These are phyloP conservation scores for Zalophus californianus DNA, from an alignment of 2,797 vertebrate species.

Conservation along the genomic window DNA sequence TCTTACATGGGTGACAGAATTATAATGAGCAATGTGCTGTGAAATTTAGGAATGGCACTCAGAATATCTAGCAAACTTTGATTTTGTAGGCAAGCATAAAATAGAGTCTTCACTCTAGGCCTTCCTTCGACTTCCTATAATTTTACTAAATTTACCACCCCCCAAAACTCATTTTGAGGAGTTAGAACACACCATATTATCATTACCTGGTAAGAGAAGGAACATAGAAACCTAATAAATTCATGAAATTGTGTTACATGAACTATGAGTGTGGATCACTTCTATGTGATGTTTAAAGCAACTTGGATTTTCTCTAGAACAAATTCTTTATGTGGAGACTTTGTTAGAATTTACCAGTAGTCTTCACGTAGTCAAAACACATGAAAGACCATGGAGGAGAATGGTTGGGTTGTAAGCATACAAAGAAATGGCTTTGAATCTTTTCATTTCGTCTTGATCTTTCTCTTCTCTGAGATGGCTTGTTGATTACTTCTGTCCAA, in stretches of 20 bases:
- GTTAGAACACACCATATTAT: not conserved
- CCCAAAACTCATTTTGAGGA: not conserved
- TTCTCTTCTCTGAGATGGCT: not conserved
- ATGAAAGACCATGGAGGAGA: not conserved
- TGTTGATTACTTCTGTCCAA: not conserved
- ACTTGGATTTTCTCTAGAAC: not conserved
- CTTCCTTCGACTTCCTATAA: not conserved
- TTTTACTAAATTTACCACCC: not conserved
- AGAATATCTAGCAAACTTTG: not conserved
- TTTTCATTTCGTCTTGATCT: not conserved
- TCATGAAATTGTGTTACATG: not conserved
- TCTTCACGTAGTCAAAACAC: not conserved
- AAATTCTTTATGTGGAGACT: not conserved
- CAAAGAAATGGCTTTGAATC: not conserved
- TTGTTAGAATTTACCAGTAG: not conserved
- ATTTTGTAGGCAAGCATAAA: not conserved
- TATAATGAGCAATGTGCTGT: not conserved
- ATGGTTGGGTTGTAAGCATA: rapidly evolving
- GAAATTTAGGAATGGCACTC: not conserved
- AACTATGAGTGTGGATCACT: not conserved
- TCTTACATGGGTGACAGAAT: not conserved
- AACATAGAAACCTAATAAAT: not conserved
- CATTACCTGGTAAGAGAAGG: not conserved
- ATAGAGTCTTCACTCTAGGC: not conserved
- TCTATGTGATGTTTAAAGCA: not conserved